Conservation (phyloP, 92 coral and sea anemone genomes). For the Diadumene lineata region DNA sequence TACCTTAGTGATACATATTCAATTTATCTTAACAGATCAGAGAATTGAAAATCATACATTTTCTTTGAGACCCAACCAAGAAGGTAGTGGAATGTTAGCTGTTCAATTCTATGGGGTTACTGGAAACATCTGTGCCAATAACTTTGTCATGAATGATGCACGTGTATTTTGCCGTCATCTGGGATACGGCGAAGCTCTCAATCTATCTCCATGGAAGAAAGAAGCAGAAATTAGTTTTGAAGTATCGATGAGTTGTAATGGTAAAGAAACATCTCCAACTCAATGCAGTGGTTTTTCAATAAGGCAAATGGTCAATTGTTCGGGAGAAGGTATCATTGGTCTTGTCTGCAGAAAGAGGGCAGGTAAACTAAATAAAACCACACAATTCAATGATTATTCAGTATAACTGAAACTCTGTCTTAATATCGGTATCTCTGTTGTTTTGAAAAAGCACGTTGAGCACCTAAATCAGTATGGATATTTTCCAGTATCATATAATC, state of each 20-base stretch:
- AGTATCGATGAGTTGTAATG: slow-evolving; percentile 1
- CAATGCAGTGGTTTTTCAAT: not conserved
- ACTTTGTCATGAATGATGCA: not conserved
- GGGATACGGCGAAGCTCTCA: not conserved
- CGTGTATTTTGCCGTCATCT: slow-evolving; percentile 5
- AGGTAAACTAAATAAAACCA: not conserved
- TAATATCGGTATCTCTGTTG: too few relatives aligned
- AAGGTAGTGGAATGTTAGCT: not conserved
- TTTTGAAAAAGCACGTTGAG: too few relatives aligned
- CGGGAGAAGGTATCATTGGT: not conserved
- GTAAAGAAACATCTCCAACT: not conserved
- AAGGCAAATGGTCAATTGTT: not conserved
- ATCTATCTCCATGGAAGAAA: slow-evolving; percentile 1
- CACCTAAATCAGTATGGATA: too few relatives aligned
- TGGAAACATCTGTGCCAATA: slow-evolving; percentile 14
- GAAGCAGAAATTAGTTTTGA: slow-evolving; percentile 1
- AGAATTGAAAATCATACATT: not conserved
- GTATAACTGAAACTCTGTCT: too few relatives aligned
- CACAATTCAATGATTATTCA: not conserved
- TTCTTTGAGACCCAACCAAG: not conserved
- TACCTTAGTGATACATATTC: too few relatives aligned
- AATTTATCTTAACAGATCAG: too few relatives aligned
- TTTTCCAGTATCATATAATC: too few relatives aligned
- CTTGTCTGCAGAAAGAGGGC: slow-evolving; percentile 2
- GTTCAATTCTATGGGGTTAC: not conserved